Percentiles rank a stretch among this genome's conserved stretches.
Evolutionary conservation across 2,888 invertebrate genomes (phyloP).

Genomic region (Orchesellides sinensis): DNA sequence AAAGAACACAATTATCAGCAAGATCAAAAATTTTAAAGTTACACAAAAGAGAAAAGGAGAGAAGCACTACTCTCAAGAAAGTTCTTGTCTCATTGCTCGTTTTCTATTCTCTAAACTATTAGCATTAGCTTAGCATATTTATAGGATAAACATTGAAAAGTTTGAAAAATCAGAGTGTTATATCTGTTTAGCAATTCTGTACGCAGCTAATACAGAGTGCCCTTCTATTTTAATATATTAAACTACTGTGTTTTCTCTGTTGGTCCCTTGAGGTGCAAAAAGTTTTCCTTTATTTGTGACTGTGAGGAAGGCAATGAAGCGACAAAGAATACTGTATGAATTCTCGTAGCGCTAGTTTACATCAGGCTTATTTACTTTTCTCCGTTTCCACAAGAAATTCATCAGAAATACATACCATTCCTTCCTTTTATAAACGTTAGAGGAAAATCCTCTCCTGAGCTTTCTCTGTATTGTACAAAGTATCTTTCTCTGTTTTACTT

Average conservation of each 20-base stretch:
- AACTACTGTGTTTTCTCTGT: slow-evolving; percentile 3
- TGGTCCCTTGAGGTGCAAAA: slow-evolving; percentile 37
- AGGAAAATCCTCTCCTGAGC: too few species aligned
- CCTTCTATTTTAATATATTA: background rate
- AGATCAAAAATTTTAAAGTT: background rate
- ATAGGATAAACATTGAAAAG: slow-evolving; percentile 1
- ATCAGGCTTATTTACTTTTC: too few species aligned
- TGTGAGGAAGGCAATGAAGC: slow-evolving; percentile 52
- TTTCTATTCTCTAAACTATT: too few species aligned
- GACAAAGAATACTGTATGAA: slow-evolving; percentile 41
- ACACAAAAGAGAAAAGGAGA: background rate
- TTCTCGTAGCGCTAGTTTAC: slow-evolving; percentile 36
- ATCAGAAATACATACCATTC: too few species aligned
- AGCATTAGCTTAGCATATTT: background rate
- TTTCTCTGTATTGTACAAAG: too few species aligned
- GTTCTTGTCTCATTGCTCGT: too few species aligned
- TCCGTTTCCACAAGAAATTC: too few species aligned
- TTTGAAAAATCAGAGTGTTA: slow-evolving; percentile 7
- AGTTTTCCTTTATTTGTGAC: slow-evolving; percentile 25
- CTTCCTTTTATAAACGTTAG: too few species aligned
- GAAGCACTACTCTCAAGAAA: background rate
- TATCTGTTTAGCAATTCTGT: slow-evolving; percentile 14
- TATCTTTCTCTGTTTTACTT: too few species aligned
- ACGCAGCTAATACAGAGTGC: background rate
- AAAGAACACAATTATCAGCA: background rate